Evolutionary conservation across 2,113 vertebrate species (phyloP), one percentile per base, ranked within the genome.

Genomic region (Porphyrio hochstetteri): DNA sequence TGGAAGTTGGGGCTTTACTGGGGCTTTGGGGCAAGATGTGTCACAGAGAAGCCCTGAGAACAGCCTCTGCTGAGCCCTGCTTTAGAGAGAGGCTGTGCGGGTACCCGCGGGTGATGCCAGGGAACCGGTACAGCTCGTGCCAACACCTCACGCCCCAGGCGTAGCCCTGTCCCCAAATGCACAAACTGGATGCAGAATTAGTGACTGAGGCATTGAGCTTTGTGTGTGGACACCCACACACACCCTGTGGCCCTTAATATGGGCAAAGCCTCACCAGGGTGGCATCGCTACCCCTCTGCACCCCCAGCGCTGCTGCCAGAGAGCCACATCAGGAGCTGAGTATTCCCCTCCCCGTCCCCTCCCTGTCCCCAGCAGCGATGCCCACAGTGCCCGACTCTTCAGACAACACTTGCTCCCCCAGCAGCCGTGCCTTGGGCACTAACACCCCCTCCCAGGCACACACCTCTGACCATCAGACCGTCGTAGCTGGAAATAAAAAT

Each of bases 401-500:
- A 12, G 19, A 16, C 42, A 56, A 2, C 38, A 2, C 53, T 21
- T 13, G 35, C 55, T 90, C 53, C 82, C 28, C 0, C 59, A 38
- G 87, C 70, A 80, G 82, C 90, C 44, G 13, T 10, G 10, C 0
- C 0, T 46, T 23, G 1, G 48, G 13, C 67, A 14, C 46, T 35
- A 19, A 52, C 29, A 57, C 79, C 2, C 9, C 50, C 12, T 55
- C 88, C 70, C 70, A 7, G 44, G 42, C 31, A 1, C 72, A 9
- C 85, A 25, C 76, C 87, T 27, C 31, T 20, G 95, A 42, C 94
- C 92, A 63, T 23, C 28, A 18, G 71, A 83, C 48, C 75, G 11
- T 2, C 69, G 84, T 18, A 86, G 93, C 91, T 95, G 81, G 91
- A 93, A 96, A 95, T 96, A 69, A 82, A 93, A 96, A 97, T 97